Base-by-base conservation (phyloP, 2,797 vertebrate genomes). In the Tokudaia muenninki region DNA sequence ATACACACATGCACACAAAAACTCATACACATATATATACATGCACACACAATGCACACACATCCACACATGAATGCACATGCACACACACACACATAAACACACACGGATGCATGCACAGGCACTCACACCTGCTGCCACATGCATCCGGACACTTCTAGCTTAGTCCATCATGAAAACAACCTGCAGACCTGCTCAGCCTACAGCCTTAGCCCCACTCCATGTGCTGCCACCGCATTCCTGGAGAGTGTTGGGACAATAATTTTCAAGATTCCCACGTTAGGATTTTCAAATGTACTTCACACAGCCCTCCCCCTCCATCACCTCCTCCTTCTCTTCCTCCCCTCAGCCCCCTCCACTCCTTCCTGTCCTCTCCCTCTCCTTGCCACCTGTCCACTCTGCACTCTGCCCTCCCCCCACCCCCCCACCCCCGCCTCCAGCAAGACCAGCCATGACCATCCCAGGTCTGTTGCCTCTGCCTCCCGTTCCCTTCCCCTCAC, bases 151-250 rank as follows among this genome's bases (percentile, higher is more conserved):
- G 67, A 3, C 22, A 7, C 57, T 9, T 4, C 21, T 2, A 0
- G 77, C 41, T 37, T 19, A 0, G 29, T 29, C 41, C 19, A n/a
- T 70, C 14, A 13, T 0, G n/a, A 84, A 37, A 21, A 37, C 4
- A 22, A 24, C 21, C 88, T 70, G 1, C 0, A 2, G 21, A n/a
- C 26, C 22, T 7, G 1, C 52, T 72, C 74, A n/a, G 37, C 14
- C 72, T 37, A 14, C 1, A 1, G 86, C 79, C 24, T 47, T 16
- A 0, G 59, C 70, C 63, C 13, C 21, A 29, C 47, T 14, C 57
- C 61, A 14, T 12, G 55, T 0, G 1, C 55, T 41, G 26, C 41
- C n/a, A 52, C 8, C 0, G 0, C 16, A 34, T 14, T 37, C 80
- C 77, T 26, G 88, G 67, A 55, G 57, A 26, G 6, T 57, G 50